Conservation (phyloP, 23 tunicate species). For the Clavelina lepadiformis region DNA sequence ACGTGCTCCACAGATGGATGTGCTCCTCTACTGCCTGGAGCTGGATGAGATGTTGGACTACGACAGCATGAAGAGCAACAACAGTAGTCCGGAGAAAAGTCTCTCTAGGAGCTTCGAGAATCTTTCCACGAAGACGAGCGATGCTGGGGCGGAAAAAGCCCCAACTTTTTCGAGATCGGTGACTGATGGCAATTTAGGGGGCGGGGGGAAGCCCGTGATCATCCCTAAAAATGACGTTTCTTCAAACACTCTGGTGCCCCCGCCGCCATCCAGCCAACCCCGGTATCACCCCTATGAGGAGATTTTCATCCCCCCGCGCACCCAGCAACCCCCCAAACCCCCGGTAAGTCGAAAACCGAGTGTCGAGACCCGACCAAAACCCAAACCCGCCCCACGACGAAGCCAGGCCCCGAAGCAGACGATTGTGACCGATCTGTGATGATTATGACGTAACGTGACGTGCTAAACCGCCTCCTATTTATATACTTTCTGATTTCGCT, state of each 20-base stretch:
- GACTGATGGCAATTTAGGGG: not conserved
- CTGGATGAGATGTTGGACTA: slow-evolving; percentile 47
- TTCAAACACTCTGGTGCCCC: slow-evolving; percentile 7
- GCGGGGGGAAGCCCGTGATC: not conserved
- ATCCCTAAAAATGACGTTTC: slow-evolving; percentile 11
- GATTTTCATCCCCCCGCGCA: slow-evolving; percentile 48
- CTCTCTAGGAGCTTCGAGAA: slow-evolving; percentile 5
- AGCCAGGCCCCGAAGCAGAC: no score
- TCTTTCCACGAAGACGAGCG: not conserved
- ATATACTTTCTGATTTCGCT: no score
- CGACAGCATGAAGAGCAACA: slow-evolving; percentile 24
- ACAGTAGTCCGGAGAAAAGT: slow-evolving; percentile 2
- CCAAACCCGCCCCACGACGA: no score
- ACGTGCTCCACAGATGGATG: slow-evolving; percentile 63
- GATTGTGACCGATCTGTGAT: no score
- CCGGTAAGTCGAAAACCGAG: slow-evolving; percentile 40
- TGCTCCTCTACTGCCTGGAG: slow-evolving; percentile 71
- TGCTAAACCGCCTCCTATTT: no score
- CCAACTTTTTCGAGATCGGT: slow-evolving; percentile 5
- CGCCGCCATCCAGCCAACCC: slow-evolving; percentile 23
- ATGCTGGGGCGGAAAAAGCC: not conserved
- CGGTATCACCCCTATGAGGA: slow-evolving; percentile 82
- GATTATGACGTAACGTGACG: no score
- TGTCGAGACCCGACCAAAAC: no score
- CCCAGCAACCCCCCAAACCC: slow-evolving; percentile 22